Evolutionary conservation across 2,797 vertebrate genomes (phyloP).

Genomic region (Uromys caudimaculatus): DNA sequence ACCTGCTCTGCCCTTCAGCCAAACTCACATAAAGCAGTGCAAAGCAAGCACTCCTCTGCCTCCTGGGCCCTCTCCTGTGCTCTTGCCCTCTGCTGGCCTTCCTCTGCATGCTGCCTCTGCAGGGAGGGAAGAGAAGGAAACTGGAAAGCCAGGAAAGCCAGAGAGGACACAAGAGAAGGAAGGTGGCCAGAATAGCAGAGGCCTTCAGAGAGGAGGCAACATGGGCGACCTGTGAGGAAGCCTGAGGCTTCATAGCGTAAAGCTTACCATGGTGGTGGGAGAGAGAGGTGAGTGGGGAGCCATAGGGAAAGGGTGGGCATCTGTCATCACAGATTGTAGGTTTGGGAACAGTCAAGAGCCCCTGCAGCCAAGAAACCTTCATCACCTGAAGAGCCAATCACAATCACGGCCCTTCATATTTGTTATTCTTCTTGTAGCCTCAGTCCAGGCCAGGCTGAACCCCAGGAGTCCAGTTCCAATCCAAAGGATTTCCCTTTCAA

Average conservation of each 20-base stretch:
- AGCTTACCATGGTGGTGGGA: fast-evolving
- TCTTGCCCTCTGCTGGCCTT: conserved; percentile 69
- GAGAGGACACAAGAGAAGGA: background rate
- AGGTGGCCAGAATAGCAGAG: background rate
- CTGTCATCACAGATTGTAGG: background rate
- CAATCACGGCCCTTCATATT: fast-evolving
- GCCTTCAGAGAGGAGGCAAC: background rate
- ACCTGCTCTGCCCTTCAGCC: fast-evolving
- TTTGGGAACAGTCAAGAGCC: background rate
- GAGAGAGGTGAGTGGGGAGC: background rate
- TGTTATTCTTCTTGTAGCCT: conserved; percentile 31
- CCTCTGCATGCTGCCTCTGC: conserved; percentile 36
- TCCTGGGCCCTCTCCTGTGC: background rate
- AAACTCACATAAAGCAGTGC: background rate
- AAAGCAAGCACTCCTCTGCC: background rate
- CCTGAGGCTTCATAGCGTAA: background rate
- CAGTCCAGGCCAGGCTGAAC: background rate
- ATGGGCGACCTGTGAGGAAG: fast-evolving
- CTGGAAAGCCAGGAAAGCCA: background rate
- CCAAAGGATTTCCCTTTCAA: conserved; percentile 59
- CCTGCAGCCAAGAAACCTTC: background rate
- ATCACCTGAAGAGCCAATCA: background rate
- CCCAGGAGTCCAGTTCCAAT: conserved; percentile 19
- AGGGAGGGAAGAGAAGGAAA: background rate
- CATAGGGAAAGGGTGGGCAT: background rate